Percentiles rank a stretch among this genome's conserved stretches.
Evolutionary conservation across 2,113 vertebrate genomes (phyloP).

Genomic region (Glaucomys volans): DNA sequence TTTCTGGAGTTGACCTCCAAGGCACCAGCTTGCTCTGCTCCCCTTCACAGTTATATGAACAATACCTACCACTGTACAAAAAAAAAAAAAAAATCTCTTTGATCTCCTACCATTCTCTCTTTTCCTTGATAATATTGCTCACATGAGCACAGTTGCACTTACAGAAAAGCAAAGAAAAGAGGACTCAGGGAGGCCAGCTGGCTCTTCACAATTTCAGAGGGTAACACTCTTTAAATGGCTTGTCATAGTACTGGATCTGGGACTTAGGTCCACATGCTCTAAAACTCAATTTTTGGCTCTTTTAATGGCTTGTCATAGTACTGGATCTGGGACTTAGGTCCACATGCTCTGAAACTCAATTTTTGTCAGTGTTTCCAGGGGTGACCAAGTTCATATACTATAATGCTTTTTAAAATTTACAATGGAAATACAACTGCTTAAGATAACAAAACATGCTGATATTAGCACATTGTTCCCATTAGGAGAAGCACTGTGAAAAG

Average conservation of each 20-base stretch:
- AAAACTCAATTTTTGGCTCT: slow-evolving; percentile 21
- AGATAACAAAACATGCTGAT: slow-evolving; percentile 15
- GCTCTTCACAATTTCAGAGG: background rate
- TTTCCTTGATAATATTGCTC: background rate
- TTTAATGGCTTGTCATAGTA: background rate
- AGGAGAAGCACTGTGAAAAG: background rate
- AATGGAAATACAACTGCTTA: background rate
- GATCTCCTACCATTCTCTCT: background rate
- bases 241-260: background rate
- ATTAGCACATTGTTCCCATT: background rate
- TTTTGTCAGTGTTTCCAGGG: background rate
- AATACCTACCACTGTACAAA: background rate
- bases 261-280: background rate
- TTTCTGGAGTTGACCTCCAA: background rate
- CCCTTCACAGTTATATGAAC: background rate
- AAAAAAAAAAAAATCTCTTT: background rate
- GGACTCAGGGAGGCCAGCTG: background rate
- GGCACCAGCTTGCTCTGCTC: background rate
- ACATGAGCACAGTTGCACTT: background rate
- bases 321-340: background rate
- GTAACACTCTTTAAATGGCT: background rate
- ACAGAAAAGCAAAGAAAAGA: background rate
- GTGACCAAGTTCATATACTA: background rate
- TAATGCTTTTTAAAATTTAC: slow-evolving; percentile 19
- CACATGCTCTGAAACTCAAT: background rate